These are phyloP conservation scores for Stegodyphus mimosarum DNA, from an alignment of 1,140 invertebrate species.

Conservation along the genomic window DNA sequence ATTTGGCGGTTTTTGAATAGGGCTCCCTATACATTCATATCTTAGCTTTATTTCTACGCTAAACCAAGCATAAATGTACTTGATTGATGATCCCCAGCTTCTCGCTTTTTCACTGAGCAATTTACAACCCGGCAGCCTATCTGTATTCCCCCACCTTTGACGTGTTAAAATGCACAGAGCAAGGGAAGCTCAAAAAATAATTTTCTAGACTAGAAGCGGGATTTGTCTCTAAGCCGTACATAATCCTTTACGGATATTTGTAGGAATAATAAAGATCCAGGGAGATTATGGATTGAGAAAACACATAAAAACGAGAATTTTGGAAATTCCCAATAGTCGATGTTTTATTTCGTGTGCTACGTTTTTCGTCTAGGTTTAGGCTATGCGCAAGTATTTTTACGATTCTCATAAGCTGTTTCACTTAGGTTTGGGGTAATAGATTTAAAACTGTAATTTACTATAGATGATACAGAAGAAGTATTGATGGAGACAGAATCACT, in stretches of 20 bases:
- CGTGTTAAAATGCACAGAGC: slow-evolving; percentile 5
- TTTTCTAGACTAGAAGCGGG: slow-evolving; percentile 1
- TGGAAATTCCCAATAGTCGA: neutral
- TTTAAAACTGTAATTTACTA: too few relatives aligned
- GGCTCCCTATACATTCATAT: neutral
- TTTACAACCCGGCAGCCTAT: slow-evolving; percentile 16
- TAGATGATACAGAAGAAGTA: too few relatives aligned
- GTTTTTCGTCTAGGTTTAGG: neutral
- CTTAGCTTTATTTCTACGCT: slow-evolving; percentile 16
- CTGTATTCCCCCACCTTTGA: slow-evolving; percentile 16
- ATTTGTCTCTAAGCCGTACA: slow-evolving; percentile 11
- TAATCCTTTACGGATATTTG: slow-evolving; percentile 17
- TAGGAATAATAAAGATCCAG: slow-evolving; percentile 14
- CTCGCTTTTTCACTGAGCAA: slow-evolving; percentile 20
- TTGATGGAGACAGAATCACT: too few relatives aligned
- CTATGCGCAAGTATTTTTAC: too few relatives aligned
- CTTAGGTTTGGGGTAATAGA: too few relatives aligned
- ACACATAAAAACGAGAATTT: neutral
- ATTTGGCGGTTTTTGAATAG: too few relatives aligned
- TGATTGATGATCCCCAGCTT: slow-evolving; percentile 30
- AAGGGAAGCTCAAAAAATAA: slow-evolving; percentile 6
- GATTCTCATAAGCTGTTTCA: too few relatives aligned
- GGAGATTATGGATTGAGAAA: slow-evolving; percentile 18
- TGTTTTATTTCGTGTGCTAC: neutral
- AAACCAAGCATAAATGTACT: slow-evolving; percentile 32